Conservation (phyloP, 2,797 vertebrate species). For the Erpetoichthys calabaricus region DNA sequence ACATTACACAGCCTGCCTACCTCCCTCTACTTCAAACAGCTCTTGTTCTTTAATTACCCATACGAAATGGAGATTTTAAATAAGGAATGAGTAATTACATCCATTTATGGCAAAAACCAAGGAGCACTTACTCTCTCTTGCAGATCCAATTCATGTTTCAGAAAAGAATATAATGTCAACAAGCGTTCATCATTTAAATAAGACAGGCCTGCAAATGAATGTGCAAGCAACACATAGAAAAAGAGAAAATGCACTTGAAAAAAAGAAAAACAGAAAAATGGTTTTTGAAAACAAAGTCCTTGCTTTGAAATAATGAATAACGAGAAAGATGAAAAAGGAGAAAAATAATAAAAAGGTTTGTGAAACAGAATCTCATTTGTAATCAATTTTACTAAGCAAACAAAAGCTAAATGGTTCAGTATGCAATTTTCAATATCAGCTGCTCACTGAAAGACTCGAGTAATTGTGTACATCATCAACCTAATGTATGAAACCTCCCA, state of each 20-base stretch:
- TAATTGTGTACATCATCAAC: too few species aligned
- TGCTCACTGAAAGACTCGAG: too few species aligned
- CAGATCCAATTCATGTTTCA: too few species aligned
- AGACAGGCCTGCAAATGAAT: not conserved
- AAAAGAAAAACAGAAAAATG: not conserved
- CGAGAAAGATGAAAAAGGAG: too few species aligned
- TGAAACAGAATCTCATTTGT: too few species aligned
- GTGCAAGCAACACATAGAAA: not conserved
- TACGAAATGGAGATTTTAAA: constrained; percentile 60
- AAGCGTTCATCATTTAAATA: not conserved
- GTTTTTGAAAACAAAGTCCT: not conserved
- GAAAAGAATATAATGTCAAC: too few species aligned
- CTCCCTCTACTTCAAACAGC: not conserved
- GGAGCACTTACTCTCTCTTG: not conserved
- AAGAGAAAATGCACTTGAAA: not conserved
- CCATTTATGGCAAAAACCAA: constrained; percentile 37
- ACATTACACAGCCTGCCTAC: too few species aligned
- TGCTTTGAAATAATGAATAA: constrained; percentile 4
- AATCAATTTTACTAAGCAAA: too few species aligned
- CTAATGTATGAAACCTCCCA: too few species aligned
- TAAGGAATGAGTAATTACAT: constrained; percentile 47
- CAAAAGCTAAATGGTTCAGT: too few species aligned
- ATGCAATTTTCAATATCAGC: too few species aligned
- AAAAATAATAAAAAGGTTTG: too few species aligned
- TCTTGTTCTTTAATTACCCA: constrained; percentile 53